Evolutionary conservation across 2,113 vertebrate genomes (phyloP).

Genomic region (Caranx ignobilis): DNA sequence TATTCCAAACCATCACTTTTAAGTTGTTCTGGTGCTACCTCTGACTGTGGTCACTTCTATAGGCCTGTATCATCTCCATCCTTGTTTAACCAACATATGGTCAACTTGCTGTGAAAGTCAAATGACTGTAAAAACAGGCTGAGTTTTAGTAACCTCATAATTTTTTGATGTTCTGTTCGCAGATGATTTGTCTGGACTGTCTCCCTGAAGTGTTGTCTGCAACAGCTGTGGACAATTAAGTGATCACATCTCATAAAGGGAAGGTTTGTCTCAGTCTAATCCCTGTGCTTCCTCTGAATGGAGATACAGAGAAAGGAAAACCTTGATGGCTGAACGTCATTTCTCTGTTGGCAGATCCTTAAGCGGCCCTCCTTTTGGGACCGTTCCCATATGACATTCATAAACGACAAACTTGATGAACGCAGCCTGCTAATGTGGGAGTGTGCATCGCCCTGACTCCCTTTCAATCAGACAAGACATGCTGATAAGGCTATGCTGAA

Average conservation of each 20-base stretch:
- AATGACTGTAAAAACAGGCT: neutral
- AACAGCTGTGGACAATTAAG: neutral
- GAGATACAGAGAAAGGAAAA: constrained; percentile 13
- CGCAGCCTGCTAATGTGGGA: neutral
- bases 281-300: neutral
- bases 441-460: constrained; percentile 25
- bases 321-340: neutral
- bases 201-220: neutral
- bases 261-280: neutral
- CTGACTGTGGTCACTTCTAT: neutral
- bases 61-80: neutral
- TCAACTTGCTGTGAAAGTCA: neutral
- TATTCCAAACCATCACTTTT: too few relatives aligned
- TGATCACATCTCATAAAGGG: neutral
- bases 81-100: neutral
- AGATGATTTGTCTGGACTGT: neutral
- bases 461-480: constrained; percentile 13
- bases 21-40: too few relatives aligned
- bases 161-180: constrained; percentile 12
- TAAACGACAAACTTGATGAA: neutral
- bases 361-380: neutral
- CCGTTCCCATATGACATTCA: neutral
- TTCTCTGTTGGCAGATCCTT: neutral
- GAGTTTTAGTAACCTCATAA: neutral
- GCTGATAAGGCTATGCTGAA: constrained; percentile 26